Base-by-base conservation (phyloP, 2,888 invertebrate species). In the Eutolmus rufibarbis region DNA sequence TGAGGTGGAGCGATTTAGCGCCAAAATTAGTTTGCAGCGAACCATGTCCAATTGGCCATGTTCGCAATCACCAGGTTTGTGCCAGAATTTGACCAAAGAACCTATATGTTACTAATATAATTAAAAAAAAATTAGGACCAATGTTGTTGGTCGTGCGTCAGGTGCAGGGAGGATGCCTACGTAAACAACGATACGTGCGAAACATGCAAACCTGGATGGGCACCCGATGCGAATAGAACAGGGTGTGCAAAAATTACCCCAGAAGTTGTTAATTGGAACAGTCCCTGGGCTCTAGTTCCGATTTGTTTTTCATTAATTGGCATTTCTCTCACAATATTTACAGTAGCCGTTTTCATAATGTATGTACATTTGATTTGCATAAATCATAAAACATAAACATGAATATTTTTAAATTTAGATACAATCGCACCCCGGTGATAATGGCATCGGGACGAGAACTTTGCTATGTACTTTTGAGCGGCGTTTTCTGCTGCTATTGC, bases 391-490 rank as follows among this genome's bases (percentile, higher is more conserved):
- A 0, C 1, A 0, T 34, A 7, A 34, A 34, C 5, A 0, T 7
- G 2, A n/a, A 12, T 2, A 8, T 82, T 7, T 34, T n/a, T 31
- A 23, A 57, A 43, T 66, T 82, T 89, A 92, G 92, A 87, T 93
- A 91, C 89, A 93, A 93, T 89, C 93, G 93, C 79, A 96, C 96
- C 0, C 96, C 96, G 0, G 94, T 96, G 51, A 96, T 96, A 88
- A 96, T 96, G 94, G 96, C 96, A 1, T 96, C 96, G 0, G 96
- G 96, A 0, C 93, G 96, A 14, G 96, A 96, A 90, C 93, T 97
- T 9, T 96, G 96, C 91, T 96, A 96, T 91, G 95, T 96, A 16
- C 94, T 97, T 51, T 92, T 96, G n/a, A 92, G 93, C 87, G 96
- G 96, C 14, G 95, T 96, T 88, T 92, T 95, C 31, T 93, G 95